phyloP scores from a whole-genome alignment of 2,888 invertebrate genomes.

The Spialia ferax region DNA sequence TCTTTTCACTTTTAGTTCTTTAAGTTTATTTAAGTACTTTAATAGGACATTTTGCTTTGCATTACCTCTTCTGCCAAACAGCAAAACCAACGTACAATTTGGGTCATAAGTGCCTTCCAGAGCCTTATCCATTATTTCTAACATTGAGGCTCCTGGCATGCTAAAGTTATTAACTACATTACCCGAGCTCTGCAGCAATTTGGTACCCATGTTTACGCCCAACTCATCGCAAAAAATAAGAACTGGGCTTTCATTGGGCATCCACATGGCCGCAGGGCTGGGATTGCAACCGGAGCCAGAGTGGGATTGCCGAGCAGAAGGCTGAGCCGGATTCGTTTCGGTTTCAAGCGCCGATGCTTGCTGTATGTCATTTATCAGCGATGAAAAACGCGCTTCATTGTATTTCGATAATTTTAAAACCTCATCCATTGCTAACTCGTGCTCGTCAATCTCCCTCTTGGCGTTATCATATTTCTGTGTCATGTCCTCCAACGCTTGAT shows the following conservation, averaged over 20 bases:
- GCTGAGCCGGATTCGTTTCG: background rate
- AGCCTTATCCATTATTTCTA: too few relatives aligned
- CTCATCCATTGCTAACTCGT: conserved; percentile 4
- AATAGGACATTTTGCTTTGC: background rate
- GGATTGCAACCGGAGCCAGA: background rate
- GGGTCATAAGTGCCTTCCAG: background rate
- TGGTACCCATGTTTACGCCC: background rate
- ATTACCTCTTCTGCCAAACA: background rate
- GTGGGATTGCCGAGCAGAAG: background rate
- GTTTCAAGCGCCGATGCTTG: background rate
- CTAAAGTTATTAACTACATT: too few relatives aligned
- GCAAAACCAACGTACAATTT: background rate
- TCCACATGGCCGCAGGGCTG: background rate
- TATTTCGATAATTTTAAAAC: background rate
- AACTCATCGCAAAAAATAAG: conserved; percentile 1
- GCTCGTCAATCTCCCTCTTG: background rate
- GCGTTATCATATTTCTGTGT: background rate
- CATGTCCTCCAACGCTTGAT: background rate
- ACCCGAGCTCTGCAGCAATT: background rate
- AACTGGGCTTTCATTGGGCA: background rate
- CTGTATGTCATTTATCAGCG: background rate
- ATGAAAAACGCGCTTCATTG: background rate
- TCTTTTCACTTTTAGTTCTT: background rate
- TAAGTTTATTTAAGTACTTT: background rate
- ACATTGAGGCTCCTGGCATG: too few relatives aligned